These are phyloP conservation scores for Temnopleurus reevesii DNA, from an alignment of 53 echinoderm and acorn worm genomes.

Conservation along the genomic window DNA sequence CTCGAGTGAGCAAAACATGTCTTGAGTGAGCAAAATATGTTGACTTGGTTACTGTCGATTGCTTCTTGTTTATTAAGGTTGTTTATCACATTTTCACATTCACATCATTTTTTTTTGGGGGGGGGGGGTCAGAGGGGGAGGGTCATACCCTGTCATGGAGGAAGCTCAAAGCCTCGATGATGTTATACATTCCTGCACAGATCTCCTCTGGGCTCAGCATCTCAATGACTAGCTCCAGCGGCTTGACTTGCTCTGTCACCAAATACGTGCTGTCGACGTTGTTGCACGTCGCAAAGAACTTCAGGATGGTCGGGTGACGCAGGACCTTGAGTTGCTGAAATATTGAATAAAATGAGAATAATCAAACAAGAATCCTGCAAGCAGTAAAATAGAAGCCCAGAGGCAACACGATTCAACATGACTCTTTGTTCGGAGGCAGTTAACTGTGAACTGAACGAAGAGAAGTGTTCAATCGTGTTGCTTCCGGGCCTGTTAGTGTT, in stretches of 20 bases:
- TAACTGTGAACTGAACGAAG: too few relatives aligned
- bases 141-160: constrained; percentile 94
- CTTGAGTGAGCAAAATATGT: too few relatives aligned
- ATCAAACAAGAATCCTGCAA: not conserved
- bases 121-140: too few relatives aligned
- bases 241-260: constrained; percentile 95
- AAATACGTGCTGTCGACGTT: constrained; percentile 92
- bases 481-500: too few relatives aligned
- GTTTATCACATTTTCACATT: too few relatives aligned
- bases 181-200: constrained; percentile 90
- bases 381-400: not conserved
- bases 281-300: constrained; percentile 98
- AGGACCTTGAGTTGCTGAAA: constrained; percentile 96
- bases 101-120: too few relatives aligned
- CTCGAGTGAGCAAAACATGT: too few relatives aligned
- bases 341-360: not conserved
- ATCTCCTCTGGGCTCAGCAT: constrained; percentile 95
- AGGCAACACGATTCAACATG: too few relatives aligned
- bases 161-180: constrained; percentile 90
- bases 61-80: too few relatives aligned
- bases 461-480: too few relatives aligned
- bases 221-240: constrained; percentile 87
- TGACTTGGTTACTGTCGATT: too few relatives aligned
- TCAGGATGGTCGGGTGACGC: constrained; percentile 95
- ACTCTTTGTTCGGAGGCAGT: too few relatives aligned